A percentile compares a stretch with the other conserved stretches of the same genome.
Conservation (phyloP, 1,140 invertebrate genomes). For the Drosophila suzukii region DNA sequence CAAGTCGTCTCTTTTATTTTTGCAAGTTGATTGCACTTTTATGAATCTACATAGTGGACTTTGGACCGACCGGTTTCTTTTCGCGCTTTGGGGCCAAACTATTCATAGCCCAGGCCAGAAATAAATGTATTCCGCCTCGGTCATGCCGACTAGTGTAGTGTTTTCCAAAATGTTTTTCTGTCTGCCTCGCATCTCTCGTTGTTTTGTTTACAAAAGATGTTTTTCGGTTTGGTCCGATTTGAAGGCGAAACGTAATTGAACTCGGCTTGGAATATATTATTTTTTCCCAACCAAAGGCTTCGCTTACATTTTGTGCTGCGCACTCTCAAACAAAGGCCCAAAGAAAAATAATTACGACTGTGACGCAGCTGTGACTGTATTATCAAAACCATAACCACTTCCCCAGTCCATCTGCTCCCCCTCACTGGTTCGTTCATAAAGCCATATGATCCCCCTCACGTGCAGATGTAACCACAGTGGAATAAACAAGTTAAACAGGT, state of each 20-base stretch:
- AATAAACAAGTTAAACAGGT: background rate
- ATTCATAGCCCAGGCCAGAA: conserved; percentile 55
- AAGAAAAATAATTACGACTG: conserved; percentile 15
- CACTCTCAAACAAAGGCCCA: conserved; percentile 7
- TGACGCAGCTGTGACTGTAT: conserved; percentile 36
- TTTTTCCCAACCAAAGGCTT: conserved; percentile 16
- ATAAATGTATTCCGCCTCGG: conserved; percentile 8
- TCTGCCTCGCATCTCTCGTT: conserved; percentile 10
- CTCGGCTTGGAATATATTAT: conserved; percentile 30
- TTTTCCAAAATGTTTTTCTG: conserved; percentile 23
- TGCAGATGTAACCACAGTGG: conserved; percentile 37
- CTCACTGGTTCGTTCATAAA: conserved; percentile 7
- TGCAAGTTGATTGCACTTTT: conserved; percentile 73
- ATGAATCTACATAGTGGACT: conserved; percentile 60
- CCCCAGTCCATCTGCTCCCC: background rate
- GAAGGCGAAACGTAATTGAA: conserved; percentile 65
- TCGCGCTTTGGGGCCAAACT: conserved; percentile 48
- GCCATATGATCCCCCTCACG: conserved; percentile 26
- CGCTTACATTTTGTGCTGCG: conserved; percentile 45
- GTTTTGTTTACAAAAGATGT: conserved; percentile 22
- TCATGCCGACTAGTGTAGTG: conserved; percentile 7
- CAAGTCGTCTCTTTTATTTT: conserved; percentile 57
- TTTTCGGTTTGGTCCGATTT: conserved; percentile 35
- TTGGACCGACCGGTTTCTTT: conserved; percentile 50
- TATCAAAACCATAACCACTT: conserved; percentile 24